Evolutionary conservation across 2,797 vertebrate species (phyloP), one percentile per base, ranked within the genome.

Genomic region (Micropoecilia bifurca): DNA sequence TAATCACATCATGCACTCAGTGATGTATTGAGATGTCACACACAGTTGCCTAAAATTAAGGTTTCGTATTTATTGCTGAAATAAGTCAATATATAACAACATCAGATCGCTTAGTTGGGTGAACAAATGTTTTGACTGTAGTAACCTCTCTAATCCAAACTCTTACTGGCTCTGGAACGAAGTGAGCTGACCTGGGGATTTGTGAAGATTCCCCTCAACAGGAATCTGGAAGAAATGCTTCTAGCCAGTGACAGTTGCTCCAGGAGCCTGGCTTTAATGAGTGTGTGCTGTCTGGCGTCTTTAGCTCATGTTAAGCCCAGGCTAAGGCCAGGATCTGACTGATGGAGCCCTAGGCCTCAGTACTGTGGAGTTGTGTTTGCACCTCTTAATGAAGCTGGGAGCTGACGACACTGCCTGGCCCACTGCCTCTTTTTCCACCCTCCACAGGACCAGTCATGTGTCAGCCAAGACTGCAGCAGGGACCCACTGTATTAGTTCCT

Each of bases 191-290:
- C 92, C 89, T 89, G 86, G 80, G 85, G 88, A 91, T 89, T 91
- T 94, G 86, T 91, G 90, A 93, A 92, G 88, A 88, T 87, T 89
- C 91, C 77, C 87, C 91, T 89, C 93, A 89, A 93, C 88, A 79
- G 91, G 94, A 91, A 90, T 92, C 87, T 90, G 92, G 90, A 93
- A 85, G 89, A 86, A 89, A 88, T 92, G 84, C 86, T 85, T 83
- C 84, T 82, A 83, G 91, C 88, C 90, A 92, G 94, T 94, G 91
- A 92, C 95, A 94, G 91, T 95, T 93, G 87, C 94, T 96, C 94
- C 87, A 90, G 86, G 95, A 97, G 92, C 93, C 90, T 84, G 74
- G 90, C 93, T 95, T 95, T 95, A 93, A 94, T 95, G 91, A 89
- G 92, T 94, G 84, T 91, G 93, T 90, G 87, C 91, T 92, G 95